phyloP scores from a whole-genome alignment of 1,140 invertebrate species.

The Himalopsyche phryganea region DNA sequence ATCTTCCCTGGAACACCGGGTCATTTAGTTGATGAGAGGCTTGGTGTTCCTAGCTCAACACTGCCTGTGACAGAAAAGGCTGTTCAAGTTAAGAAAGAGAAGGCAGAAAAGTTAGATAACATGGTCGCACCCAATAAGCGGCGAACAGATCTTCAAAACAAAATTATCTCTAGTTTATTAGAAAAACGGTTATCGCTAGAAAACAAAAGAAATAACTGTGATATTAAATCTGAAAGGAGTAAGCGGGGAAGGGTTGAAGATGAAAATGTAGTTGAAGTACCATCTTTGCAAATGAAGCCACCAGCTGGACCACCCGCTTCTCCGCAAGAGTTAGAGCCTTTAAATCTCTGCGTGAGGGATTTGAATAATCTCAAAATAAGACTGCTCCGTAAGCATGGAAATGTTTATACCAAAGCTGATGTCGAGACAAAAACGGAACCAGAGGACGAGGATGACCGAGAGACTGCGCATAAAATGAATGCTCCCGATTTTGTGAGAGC shows the following conservation, averaged over 20 bases:
- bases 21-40: slow-evolving; percentile 40
- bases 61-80: slow-evolving; percentile 22
- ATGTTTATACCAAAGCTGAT: slow-evolving; percentile 55
- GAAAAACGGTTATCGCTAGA: slow-evolving; percentile 68
- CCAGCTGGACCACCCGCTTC: slow-evolving; percentile 36
- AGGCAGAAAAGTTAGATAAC: slow-evolving; percentile 17
- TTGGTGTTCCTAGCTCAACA: no score
- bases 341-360: slow-evolving; percentile 80
- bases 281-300: slow-evolving; percentile 36
- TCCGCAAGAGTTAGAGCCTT: slow-evolving; percentile 58
- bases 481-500: slow-evolving; percentile 32
- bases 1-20: slow-evolving; percentile 72
- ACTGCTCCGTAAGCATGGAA: slow-evolving; percentile 57
- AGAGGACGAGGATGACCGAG: slow-evolving; percentile 49
- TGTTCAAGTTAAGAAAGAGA: slow-evolving; percentile 22
- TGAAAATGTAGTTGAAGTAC: slow-evolving; percentile 10
- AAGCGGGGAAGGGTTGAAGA: slow-evolving; percentile 20
- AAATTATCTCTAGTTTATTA: slow-evolving; percentile 64
- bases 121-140: slow-evolving; percentile 38
- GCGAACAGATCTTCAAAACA: slow-evolving; percentile 64
- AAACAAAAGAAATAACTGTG: slow-evolving; percentile 41
- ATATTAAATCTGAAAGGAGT: slow-evolving; percentile 23
- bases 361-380: slow-evolving; percentile 63
- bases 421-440: slow-evolving; percentile 55
- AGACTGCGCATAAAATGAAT: slow-evolving; percentile 38